A percentile compares a stretch with the other conserved stretches of the same genome.
Evolutionary conservation across 2,797 vertebrate species (phyloP).

Genomic region (Emydoidea blandingii): DNA sequence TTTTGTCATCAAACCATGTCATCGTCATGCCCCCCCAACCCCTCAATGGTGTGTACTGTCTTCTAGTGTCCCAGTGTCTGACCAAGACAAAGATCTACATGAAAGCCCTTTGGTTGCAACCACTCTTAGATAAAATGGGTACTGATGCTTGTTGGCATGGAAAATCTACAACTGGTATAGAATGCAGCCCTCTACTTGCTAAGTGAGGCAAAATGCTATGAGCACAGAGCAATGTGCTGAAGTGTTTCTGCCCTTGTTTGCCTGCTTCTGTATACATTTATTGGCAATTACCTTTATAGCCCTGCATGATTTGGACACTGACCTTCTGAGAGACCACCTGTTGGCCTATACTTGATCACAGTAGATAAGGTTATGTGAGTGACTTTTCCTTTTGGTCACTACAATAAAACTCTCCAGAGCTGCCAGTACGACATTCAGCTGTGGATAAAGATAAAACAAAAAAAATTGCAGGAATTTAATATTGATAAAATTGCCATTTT

Average conservation of each 20-base stretch:
- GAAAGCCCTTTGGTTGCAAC: not conserved
- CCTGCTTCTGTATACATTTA: not conserved
- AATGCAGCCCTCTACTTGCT: not conserved
- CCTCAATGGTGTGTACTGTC: rapidly evolving
- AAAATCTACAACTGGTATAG: no score
- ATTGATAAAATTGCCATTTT: not conserved
- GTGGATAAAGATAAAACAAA: not conserved
- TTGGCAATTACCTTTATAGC: not conserved
- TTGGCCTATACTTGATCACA: not conserved
- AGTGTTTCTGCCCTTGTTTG: not conserved
- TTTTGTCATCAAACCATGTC: not conserved
- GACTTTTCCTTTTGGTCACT: rapidly evolving
- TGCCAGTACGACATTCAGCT: not conserved
- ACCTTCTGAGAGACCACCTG: not conserved
- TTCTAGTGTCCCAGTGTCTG: not conserved
- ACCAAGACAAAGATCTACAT: not conserved
- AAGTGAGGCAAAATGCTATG: not conserved
- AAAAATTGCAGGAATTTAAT: not conserved
- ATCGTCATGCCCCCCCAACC: rapidly evolving
- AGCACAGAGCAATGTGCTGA: rapidly evolving
- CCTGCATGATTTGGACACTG: not conserved
- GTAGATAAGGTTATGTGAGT: not conserved
- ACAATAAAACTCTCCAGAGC: not conserved
- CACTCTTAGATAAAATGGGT: not conserved
- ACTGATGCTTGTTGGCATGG: not conserved